Evolutionary conservation across 2,888 invertebrate species (phyloP), one percentile per base, ranked within the genome.

Genomic region (Baronia brevicornis): DNA sequence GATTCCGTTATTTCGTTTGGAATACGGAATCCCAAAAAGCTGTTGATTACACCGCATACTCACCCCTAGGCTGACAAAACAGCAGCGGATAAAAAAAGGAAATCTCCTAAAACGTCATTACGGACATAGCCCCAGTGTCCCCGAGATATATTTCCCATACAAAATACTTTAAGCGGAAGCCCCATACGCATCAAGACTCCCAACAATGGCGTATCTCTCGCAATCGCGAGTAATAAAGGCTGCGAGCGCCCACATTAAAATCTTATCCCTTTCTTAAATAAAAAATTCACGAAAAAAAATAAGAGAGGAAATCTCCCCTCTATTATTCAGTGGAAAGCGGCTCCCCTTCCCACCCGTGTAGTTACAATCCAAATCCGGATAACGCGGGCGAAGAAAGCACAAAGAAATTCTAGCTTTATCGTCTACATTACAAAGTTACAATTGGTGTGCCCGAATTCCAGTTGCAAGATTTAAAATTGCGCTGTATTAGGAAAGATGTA

Each of bases 201-300:
- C 62, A 71, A 82, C 82, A 80, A 79, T 78, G 54, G 70, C 54
- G 58, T 60, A 72, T 72, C 75, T 72, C 69, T 75, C 74, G 67
- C 67, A 73, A 77, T 74, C 75, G 65, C 58, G 42, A 71, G 78
- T 80, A 82, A 82, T 84, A 82, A 82, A 75, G 73, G 70, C 68
- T 47, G 51, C 60, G 62, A 69, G 74, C 70, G 65, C 70, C 77
- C 77, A 82, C 82, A 84, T 82, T 82, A 84, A 84, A 84, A 80
- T 82, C 82, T 82, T 84, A 84, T 84, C 82, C 82, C 74, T 82
- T 82, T 82, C 82, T 82, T 84, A 82, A 82, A 84, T 82, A 82
- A 80, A 84, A 82, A 80, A 82, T 75, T 82, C 84, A 80, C 80
- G 78, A 82, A 82, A 82, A n/a, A n/a, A 84, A 79, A 78, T 74